A percentile compares a stretch with the other conserved stretches of the same genome.
These are phyloP conservation scores for Agrotis ipsilon DNA, from an alignment of 2,888 invertebrate species.

Conservation along the genomic window DNA sequence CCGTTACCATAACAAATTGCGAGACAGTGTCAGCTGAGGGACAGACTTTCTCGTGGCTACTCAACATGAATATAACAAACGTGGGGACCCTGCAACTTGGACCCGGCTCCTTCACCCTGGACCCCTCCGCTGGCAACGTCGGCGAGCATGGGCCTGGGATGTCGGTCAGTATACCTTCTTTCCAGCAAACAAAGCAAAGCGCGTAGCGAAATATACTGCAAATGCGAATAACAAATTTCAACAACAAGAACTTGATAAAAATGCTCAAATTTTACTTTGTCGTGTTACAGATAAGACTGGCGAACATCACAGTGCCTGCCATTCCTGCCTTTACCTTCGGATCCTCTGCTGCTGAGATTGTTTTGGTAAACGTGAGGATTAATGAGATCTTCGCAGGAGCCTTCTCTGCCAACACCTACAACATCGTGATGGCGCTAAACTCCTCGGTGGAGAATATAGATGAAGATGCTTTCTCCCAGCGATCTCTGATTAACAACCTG, in stretches of 20 bases:
- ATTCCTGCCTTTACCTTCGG: constrained; percentile 92
- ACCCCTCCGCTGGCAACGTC: constrained; percentile 90
- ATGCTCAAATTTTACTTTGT: constrained; percentile 17
- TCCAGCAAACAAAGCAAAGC: constrained; percentile 39
- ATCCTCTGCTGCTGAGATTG: constrained; percentile 92
- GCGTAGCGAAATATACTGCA: constrained; percentile 52
- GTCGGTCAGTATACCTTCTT: constrained; percentile 81
- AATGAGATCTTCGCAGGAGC: constrained; percentile 91
- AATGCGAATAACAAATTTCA: constrained; percentile 31
- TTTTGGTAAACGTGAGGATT: constrained; percentile 88
- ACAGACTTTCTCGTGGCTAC: constrained; percentile 93
- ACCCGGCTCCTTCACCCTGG: constrained; percentile 92
- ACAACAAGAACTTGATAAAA: background rate
- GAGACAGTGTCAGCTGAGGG: constrained; percentile 91
- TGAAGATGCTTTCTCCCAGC: constrained; percentile 92
- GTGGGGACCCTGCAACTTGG: constrained; percentile 91
- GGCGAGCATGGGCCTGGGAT: constrained; percentile 93
- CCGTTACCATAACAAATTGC: constrained; percentile 91
- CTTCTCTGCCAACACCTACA: constrained; percentile 93
- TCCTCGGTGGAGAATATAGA: constrained; percentile 92
- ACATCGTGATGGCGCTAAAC: constrained; percentile 92
- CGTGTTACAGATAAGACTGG: constrained; percentile 92
- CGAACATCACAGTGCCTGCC: constrained; percentile 91
- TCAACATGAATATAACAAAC: constrained; percentile 91
- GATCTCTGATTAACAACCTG: constrained; percentile 92